Evolutionary conservation across 2,113 vertebrate species (phyloP), one percentile per base, ranked within the genome.

Genomic region (Hemiprocne comata): DNA sequence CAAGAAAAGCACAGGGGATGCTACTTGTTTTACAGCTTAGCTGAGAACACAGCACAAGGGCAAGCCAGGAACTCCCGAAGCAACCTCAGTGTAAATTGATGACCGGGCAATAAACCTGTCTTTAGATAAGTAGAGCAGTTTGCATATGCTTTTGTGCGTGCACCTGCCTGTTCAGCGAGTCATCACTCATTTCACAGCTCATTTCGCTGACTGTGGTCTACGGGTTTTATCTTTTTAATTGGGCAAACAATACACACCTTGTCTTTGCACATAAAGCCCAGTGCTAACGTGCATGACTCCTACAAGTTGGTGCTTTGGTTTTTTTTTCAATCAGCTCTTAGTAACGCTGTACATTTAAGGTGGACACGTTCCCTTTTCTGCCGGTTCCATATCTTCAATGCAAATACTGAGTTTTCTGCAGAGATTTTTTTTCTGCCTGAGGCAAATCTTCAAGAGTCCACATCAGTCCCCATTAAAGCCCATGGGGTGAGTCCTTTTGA

Each of bases 171-270:
- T 75, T 96, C 73, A 51, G 76, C 61, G n/a, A 90, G 79, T 95
- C 95, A 96, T 90, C 93, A 26, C 88, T 96, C 94, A 94, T 89
- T 93, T 87, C 90, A 96, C 96, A 96, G 96, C 92, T 94, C 90
- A 76, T 96, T 97, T 96, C 31, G 9, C 85, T 95, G 93, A 84
- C 95, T 91, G 70, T 85, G 85, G 92, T 51, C 92, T 91, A 17
- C 78, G 51, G 71, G 87, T 83, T 97, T 96, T 95, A 92, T 96
- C 90, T 96, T 89, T 93, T 95, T 96, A 96, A 95, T 95, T 96
- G 95, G 91, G 77, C 94, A 95, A 97, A 96, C 93, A 94, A 87
- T 89, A 85, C 89, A 95, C 89, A 96, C 94, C 96, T 96, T 94
- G 89, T 93, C 89, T 93, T 73, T 89, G 86, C 77, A 58, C 91